phyloP scores from a whole-genome alignment of 2,888 invertebrate genomes.

The Deilephila elpenor region DNA sequence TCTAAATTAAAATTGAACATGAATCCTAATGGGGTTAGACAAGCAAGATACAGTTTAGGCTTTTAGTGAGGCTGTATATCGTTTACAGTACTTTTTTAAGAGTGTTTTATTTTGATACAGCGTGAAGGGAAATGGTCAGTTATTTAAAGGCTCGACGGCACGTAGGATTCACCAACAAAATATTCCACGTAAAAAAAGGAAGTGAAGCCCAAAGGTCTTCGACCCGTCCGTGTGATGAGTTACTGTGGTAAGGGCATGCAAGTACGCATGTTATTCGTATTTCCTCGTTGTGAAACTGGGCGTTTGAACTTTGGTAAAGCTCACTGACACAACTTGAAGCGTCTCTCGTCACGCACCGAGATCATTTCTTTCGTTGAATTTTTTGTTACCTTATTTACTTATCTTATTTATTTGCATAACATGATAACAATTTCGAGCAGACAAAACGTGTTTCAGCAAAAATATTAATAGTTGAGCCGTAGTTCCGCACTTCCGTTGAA shows the following conservation, averaged over 20 bases:
- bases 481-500: conserved; percentile 15
- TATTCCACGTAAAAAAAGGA: conserved; percentile 19
- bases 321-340: conserved; percentile 31
- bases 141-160: neutral
- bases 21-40: too few species aligned
- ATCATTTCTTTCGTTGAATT: conserved; percentile 34
- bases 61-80: neutral
- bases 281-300: conserved; percentile 37
- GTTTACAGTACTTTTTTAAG: neutral
- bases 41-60: too few species aligned
- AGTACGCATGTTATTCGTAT: conserved; percentile 29
- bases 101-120: neutral
- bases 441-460: conserved; percentile 4
- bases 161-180: conserved; percentile 8
- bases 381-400: conserved; percentile 31
- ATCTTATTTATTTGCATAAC: conserved; percentile 12
- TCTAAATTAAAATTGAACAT: too few species aligned
- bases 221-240: conserved; percentile 29
- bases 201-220: conserved; percentile 26
- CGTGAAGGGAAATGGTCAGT: neutral
- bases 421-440: neutral
- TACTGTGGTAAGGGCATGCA: conserved; percentile 30
- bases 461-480: neutral
- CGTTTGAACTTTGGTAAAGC: conserved; percentile 37
- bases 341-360: conserved; percentile 37